Evolutionary conservation across 2,113 vertebrate genomes (phyloP).

Genomic region (Poeciliopsis retropinna): DNA sequence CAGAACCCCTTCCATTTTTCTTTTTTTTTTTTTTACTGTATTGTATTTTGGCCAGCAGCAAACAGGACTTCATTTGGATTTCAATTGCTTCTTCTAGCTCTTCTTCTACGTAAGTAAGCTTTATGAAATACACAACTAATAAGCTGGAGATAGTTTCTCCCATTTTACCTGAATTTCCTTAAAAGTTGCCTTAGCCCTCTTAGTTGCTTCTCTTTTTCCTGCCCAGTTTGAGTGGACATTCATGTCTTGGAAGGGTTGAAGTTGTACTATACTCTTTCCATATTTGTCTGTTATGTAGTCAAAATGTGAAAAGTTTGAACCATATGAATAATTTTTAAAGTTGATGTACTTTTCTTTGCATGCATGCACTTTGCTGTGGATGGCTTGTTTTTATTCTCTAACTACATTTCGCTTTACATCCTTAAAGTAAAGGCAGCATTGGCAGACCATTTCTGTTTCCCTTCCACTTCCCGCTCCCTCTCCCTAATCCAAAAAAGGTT

Average conservation of each 20-base stretch:
- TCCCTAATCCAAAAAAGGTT: conserved; percentile 49
- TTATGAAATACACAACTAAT: background rate
- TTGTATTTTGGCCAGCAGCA: background rate
- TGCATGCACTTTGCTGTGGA: conserved; percentile 11
- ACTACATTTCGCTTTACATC: conserved; percentile 26
- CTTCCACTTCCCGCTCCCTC: conserved; percentile 57
- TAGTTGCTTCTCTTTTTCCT: too few species aligned
- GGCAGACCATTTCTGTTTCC: conserved; percentile 59
- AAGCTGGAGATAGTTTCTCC: too few species aligned
- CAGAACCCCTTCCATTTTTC: background rate
- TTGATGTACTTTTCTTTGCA: too few species aligned
- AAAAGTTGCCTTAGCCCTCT: too few species aligned
- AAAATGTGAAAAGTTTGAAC: background rate
- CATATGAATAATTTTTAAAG: background rate
- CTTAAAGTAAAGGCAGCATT: conserved; percentile 46
- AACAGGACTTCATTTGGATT: background rate
- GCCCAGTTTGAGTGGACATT: too few species aligned
- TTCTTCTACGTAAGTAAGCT: background rate
- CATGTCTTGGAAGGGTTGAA: too few species aligned
- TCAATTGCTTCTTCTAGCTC: background rate
- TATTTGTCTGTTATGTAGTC: too few species aligned
- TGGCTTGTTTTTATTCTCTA: background rate
- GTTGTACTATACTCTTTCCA: too few species aligned
- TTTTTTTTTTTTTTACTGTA: too few species aligned
- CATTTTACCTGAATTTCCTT: too few species aligned